Conservation (phyloP, 2,797 vertebrate species). For the Hydrocynus forskahlii region DNA sequence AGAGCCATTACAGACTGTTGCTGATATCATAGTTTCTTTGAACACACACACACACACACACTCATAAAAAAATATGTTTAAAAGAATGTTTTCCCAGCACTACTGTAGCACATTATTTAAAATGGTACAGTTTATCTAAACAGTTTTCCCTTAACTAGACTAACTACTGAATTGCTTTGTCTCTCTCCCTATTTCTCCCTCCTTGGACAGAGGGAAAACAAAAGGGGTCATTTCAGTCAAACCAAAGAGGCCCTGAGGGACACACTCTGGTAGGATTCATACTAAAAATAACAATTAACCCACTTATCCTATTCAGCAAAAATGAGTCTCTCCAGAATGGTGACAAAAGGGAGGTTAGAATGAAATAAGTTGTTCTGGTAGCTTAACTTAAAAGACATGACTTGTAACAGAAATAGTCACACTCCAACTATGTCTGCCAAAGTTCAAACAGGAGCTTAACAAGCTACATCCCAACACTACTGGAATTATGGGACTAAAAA, state of each 20-base stretch:
- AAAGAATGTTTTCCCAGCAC: neutral
- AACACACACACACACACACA: conserved; percentile 14
- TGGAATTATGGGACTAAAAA: too few species aligned
- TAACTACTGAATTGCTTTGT: conserved; percentile 40
- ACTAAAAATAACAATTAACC: conserved; percentile 44
- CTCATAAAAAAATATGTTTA: neutral
- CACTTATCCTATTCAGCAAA: conserved; percentile 4
- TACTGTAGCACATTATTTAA: neutral
- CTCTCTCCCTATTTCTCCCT: conserved; percentile 33
- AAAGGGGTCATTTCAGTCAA: conserved; percentile 16
- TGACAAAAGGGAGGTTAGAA: neutral
- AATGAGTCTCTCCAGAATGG: neutral
- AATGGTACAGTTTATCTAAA: neutral
- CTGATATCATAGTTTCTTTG: conserved; percentile 11
- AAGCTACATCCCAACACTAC: too few species aligned
- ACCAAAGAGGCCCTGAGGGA: conserved; percentile 20
- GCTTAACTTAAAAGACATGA: too few species aligned
- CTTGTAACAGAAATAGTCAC: too few species aligned
- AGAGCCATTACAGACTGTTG: neutral
- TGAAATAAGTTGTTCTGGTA: too few species aligned
- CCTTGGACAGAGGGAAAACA: conserved; percentile 17
- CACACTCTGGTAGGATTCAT: conserved; percentile 10
- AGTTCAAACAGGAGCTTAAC: too few species aligned
- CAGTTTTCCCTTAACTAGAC: conserved; percentile 22
- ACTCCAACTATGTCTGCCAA: too few species aligned